Evolutionary conservation across 2,113 vertebrate genomes (phyloP), one percentile per base, ranked within the genome.

Genomic region (Cavia aperea): DNA sequence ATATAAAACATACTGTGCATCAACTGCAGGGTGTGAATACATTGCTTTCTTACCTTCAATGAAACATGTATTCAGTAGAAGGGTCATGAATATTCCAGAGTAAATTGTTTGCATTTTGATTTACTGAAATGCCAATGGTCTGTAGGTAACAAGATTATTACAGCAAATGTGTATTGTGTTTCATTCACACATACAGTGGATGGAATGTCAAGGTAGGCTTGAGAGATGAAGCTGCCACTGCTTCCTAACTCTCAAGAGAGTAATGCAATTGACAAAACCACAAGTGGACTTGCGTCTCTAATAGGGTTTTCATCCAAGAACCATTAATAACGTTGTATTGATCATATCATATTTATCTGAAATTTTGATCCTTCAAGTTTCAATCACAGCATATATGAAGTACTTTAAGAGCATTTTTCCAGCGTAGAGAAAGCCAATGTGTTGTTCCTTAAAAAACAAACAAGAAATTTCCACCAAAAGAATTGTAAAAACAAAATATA

Each of bases 71-170:
- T 95, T 93, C 51, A 93, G 31, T 31, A 31, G 56, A 95, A 92
- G 11, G 51, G n/a, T 84, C 77, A 72, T 82, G 95, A 91, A 94
- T 96, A 96, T 94, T 96, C n/a, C 72, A 78, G 33, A 39, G 24
- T 77, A 95, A 94, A 90, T 96, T 94, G 29, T 93, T 95, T 93
- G 46, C 54, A 66, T 51, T 70, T 60, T 96, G 88, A 95, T 96
- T 96, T 92, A 94, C 66, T 95, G 94, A 96, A 97, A 96, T 93
- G 56, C 5, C 10, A 2, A 75, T 89, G 86, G 73, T 94, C 39
- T 95, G 96, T 73, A 92, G 83, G 88, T 96, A 95, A 95, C 49
- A 94, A 93, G 85, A 91, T 83, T 77, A n/a, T 94, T 95, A 77
- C 0, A 90, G 39, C 23, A 95, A 89, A 96, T 62, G 0, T 66